Percentiles rank a stretch among this genome's conserved stretches.
phyloP scores from a whole-genome alignment of 2,113 vertebrate species.

The Rhodinocichla rosea region DNA sequence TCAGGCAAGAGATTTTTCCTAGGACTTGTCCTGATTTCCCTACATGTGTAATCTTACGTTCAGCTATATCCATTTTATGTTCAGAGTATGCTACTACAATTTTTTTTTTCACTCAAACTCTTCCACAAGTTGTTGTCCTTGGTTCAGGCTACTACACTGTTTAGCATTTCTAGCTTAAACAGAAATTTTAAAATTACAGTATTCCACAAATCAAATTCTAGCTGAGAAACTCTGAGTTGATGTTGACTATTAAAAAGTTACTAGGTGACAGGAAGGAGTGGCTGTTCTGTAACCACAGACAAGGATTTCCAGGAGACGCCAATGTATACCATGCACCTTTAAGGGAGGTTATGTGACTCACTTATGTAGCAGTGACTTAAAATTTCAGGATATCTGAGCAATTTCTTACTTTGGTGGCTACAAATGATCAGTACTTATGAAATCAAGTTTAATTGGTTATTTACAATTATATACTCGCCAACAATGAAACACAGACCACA shows the following conservation, averaged over 20 bases:
- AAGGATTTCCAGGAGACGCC: background rate
- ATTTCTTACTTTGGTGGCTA: background rate
- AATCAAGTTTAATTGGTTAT: background rate
- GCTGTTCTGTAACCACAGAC: background rate
- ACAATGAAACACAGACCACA: background rate
- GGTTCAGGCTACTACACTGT: background rate
- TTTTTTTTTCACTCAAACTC: background rate
- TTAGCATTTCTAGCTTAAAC: background rate
- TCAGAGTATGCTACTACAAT: background rate
- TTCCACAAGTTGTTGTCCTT: background rate
- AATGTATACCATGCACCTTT: background rate
- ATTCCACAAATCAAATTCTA: background rate
- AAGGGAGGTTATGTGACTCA: background rate
- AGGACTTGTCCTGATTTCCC: conserved; percentile 49
- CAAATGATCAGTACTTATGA: background rate
- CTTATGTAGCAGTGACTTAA: background rate
- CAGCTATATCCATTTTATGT: conserved; percentile 38
- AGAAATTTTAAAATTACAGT: background rate
- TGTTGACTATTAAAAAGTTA: conserved; percentile 70
- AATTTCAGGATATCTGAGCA: background rate
- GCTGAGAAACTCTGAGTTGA: conserved; percentile 23
- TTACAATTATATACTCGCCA: background rate
- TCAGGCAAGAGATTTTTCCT: conserved; percentile 62
- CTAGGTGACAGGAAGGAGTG: conserved; percentile 68
- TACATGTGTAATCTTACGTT: background rate